Percentiles rank a stretch among this genome's conserved stretches.
Conservation (phyloP, 2,113 vertebrate genomes). For the Saccopteryx bilineata region DNA sequence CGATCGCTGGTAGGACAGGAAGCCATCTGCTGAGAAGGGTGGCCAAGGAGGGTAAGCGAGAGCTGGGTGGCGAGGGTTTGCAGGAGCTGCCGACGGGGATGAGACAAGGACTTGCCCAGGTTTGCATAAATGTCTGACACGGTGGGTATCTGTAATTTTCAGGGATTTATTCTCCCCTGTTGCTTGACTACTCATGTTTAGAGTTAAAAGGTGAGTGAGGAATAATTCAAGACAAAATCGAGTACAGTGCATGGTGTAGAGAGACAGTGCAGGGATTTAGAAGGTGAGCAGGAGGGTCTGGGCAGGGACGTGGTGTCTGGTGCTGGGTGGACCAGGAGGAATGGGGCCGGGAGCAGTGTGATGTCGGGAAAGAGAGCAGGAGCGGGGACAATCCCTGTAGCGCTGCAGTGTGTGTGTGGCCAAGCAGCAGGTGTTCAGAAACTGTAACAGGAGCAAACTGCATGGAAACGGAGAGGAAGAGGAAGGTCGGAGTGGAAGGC, state of each 20-base stretch:
- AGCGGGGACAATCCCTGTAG: background rate
- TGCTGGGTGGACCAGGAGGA: background rate
- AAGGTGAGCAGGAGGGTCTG: background rate
- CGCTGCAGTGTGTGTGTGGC: no score
- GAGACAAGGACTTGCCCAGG: background rate
- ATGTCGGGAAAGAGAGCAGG: background rate
- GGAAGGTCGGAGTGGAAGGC: background rate
- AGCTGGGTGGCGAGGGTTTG: background rate
- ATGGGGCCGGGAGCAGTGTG: no score
- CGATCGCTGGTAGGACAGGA: background rate
- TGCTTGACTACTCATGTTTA: background rate
- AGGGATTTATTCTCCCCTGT: background rate
- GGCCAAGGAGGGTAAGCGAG: no score
- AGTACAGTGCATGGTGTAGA: background rate
- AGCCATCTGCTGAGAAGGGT: background rate
- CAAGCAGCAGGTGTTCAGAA: background rate
- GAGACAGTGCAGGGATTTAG: background rate
- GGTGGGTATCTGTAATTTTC: background rate
- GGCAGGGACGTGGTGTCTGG: accelerated
- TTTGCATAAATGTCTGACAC: background rate
- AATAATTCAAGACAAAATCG: background rate
- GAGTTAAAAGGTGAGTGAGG: background rate
- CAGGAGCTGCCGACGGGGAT: background rate
- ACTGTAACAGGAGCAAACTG: no score
- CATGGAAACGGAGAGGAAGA: background rate